A percentile compares a stretch with the other conserved stretches of the same genome.
These are phyloP conservation scores for Thalassophryne amazonica DNA, from an alignment of 2,797 vertebrate genomes.

Conservation along the genomic window DNA sequence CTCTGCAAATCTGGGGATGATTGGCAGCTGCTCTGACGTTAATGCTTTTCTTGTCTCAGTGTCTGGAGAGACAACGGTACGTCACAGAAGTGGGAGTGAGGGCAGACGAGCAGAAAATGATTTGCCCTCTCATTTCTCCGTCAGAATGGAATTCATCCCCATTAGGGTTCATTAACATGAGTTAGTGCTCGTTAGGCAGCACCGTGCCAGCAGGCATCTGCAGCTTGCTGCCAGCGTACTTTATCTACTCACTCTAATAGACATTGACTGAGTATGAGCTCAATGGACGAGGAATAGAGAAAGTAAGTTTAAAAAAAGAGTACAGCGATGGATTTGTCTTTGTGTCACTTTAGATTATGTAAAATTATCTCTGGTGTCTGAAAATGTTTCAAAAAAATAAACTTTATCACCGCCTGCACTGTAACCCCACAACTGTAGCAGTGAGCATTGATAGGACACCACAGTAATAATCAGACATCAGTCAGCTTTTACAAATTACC, in stretches of 20 bases:
- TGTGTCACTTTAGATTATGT: neutral
- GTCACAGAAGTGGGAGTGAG: constrained; percentile 1
- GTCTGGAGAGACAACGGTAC: constrained; percentile 1
- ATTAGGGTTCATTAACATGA: constrained; percentile 64
- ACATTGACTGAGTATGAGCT: constrained; percentile 17
- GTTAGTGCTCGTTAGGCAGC: constrained; percentile 50
- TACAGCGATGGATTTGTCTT: neutral
- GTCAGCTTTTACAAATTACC: too few species aligned
- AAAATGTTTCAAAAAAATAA: too few species aligned
- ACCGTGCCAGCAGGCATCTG: constrained; percentile 46
- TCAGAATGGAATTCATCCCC: constrained; percentile 53
- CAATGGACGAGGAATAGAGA: neutral
- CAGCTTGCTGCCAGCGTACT: constrained; percentile 18
- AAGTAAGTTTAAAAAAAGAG: neutral
- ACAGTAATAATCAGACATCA: too few species aligned
- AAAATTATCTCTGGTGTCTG: too few species aligned
- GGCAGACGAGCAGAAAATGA: constrained; percentile 13
- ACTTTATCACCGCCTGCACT: too few species aligned
- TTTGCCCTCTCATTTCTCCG: constrained; percentile 32
- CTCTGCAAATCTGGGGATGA: too few species aligned
- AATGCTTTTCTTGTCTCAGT: constrained; percentile 15
- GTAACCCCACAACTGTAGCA: too few species aligned
- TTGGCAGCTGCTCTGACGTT: constrained; percentile 12
- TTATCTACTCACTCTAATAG: constrained; percentile 19
- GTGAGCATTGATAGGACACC: too few species aligned